Evolutionary conservation across 2,888 invertebrate genomes (phyloP), one percentile per base, ranked within the genome.

Genomic region (Aleiodes leptofemur): DNA sequence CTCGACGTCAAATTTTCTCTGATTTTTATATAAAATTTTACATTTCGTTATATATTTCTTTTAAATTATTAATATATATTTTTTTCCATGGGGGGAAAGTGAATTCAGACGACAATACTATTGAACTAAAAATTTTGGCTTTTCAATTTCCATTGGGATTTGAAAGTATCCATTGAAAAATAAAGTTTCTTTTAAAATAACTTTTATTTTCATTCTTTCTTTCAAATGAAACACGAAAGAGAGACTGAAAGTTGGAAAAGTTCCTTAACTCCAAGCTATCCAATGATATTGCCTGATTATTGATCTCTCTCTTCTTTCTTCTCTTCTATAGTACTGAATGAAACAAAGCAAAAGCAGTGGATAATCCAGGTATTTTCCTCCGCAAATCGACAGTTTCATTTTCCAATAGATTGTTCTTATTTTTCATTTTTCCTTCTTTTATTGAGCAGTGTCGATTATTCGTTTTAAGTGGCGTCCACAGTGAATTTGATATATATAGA

Each of bases 141-240:
- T 61, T 61, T 61, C 61, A 61, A 61, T 61, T 43, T 61, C 61
- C 61, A 61, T 43, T 43, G 61, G 61, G 61, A 43, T 14, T 61
- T 14, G 14, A 14, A 61, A 38, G 16, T 9, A n/a, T 31, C 13
- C 38, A 38, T 23, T 31, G 43, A 38, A 43, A 43, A 61, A 16
- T 14, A 61, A 61, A 61, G 43, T 61, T 61, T 14, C 38, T 14
- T n/a, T 43, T 14, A 4, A 16, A 23, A 16, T 16, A 11, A 14
- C 55, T 9, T 8, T 55, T n/a, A 38, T 43, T 38, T 43, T 23
- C 23, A 16, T 38, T 14, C 55, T 5, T 11, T 77, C 73, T 74
- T 43, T 29, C 74, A 43, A 74, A 71, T 76, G 76, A 78, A 77
- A 73, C 69, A 69, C 16, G 7, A 59, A 61, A 34, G 29, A 38